Base-by-base conservation (phyloP, 37 sponge, comb jelly and placozoan genomes). In the Eunapius fragilis region DNA sequence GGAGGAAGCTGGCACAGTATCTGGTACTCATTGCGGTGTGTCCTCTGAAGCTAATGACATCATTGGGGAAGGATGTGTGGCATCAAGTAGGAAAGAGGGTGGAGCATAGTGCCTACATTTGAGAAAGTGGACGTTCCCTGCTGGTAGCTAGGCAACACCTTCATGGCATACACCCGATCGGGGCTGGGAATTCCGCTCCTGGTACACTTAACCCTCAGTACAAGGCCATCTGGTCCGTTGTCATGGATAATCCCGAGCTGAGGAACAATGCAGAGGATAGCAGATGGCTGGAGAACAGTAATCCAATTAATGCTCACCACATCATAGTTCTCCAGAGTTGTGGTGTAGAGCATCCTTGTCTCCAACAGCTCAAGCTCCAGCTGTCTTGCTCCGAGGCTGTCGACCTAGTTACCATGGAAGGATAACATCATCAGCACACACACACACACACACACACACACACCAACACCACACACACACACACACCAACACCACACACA, bases 311-410 rank as follows among this genome's bases (percentile, higher is more conserved):
- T 47, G 76, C 93, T 79, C 31, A 92, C 96, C 32, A 92, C 69
- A 24, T 92, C 67, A 37, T 77, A 92, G 85, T 95, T 93, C 19
- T 95, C 93, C 49, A 87, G 36, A 14, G 74, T 90, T 3, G 90
- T 87, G 45, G 93, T 90, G 83, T 89, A 95, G 3, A 95, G 88
- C 73, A 92, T 80, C 50, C 88, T 83, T 26, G 89, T 95, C 84
- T 95, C 90, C n/a, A 92, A 80, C 13, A 95, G 84, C 19, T 88
- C 79, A 7, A 86, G 41, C 41, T 88, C 82, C 3, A 94, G 67
- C 69, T 85, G 67, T 22, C 80, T 76, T 2, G 80, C 78, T 73
- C 45, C 31, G 25, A 49, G 25, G 22, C 9, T n/a, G 14, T 58
- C 58, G 19, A 17, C 19, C 47, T 45, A 45, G 9, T 45, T 9